Evolutionary conservation across 2,888 invertebrate species (phyloP), one percentile per base, ranked within the genome.

Genomic region (Macropis europaea): DNA sequence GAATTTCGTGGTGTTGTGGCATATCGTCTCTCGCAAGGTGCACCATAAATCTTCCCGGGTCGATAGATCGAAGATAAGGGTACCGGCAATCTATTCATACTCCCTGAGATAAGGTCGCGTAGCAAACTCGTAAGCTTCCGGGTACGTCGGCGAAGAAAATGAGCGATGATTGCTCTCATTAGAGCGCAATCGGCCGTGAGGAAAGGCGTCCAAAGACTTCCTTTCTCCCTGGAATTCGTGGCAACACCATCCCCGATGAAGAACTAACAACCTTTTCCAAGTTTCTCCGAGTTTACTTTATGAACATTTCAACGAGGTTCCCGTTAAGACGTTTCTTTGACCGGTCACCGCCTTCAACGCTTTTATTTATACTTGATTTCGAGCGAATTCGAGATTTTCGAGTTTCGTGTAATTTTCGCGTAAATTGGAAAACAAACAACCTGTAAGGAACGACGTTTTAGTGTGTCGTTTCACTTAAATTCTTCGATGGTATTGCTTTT

Each of bases 81-180:
- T 17, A 4, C 7, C 13, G 26, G 5, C 22, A 22, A 19, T 45
- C 52, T 45, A 68, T 68, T 68, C 69, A 45, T 52, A 59, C 45
- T 68, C 43, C 26, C 1, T 13, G 69, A 45, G 59, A 69, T 50
- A 52, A 52, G 43, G 38, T 36, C 36, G 26, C 22, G 26, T 32
- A 26, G 69, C 34, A 69, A 69, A 68, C 57, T 50, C 50, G 34
- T 24, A 32, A 57, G 69, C 57, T 57, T 68, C 69, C 68, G 34
- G 36, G 34, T 42, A 50, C 15, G 32, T 36, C 17, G 36, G n/a
- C 40, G n/a, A n/a, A n/a, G 48, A 56, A 50, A 61, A 71, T 56
- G 61, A 61, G 61, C 61, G 50, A 70, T 45, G 71, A 71, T 71
- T 71, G 70, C 47, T 70, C 71, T 71, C 71, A 47, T 71, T 71